A percentile compares a stretch with the other conserved stretches of the same genome.
Evolutionary conservation across 2,113 vertebrate species (phyloP).

Genomic region (Nettapus auritus): DNA sequence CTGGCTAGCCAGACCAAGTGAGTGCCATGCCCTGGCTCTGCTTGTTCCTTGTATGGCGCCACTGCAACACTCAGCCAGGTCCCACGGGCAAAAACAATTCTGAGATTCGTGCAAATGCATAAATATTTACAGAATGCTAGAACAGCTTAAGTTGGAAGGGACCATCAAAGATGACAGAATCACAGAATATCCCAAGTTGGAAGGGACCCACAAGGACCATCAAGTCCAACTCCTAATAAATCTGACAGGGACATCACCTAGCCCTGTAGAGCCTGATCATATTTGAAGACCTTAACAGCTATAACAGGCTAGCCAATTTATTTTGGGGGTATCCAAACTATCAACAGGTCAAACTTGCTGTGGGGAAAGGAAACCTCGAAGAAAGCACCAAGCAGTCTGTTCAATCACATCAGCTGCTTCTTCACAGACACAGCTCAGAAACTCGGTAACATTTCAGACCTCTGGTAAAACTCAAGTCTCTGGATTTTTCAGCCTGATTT

Average conservation of each 20-base stretch:
- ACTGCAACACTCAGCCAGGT: neutral
- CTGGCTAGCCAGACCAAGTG: neutral
- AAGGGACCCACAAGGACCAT: neutral
- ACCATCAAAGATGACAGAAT: neutral
- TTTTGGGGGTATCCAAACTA: neutral
- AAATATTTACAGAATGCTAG: neutral
- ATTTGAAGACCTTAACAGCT: neutral
- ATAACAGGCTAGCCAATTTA: neutral
- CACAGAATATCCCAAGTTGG: neutral
- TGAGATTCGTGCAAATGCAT: neutral
- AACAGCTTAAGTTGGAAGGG: neutral
- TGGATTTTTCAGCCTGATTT: neutral
- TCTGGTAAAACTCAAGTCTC: neutral
- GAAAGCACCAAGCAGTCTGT: neutral
- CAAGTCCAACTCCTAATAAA: neutral
- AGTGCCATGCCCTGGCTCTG: neutral
- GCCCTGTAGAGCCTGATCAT: neutral
- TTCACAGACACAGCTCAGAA: neutral
- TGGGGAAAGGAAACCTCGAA: neutral
- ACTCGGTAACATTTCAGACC: neutral
- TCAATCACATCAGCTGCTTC: neutral
- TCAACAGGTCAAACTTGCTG: neutral
- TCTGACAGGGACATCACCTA: neutral
- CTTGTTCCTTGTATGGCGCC: neutral
- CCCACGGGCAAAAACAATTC: neutral